Base-by-base conservation (phyloP, 2,113 vertebrate species). In the Grantiella picta region DNA sequence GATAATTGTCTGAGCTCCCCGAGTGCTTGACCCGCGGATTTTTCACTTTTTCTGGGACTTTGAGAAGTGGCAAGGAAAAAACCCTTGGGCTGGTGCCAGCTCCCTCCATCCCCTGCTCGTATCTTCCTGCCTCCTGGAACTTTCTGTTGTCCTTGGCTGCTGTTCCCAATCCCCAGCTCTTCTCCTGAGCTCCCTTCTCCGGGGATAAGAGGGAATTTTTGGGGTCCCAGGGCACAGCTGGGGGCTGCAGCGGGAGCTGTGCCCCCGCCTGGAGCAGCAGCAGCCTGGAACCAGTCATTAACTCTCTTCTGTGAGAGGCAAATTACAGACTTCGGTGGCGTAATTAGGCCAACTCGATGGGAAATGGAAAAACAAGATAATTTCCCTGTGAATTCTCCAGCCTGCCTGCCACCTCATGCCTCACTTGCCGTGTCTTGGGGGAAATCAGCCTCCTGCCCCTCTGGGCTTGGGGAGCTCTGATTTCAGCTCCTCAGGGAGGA, bases 301-400 rank as follows among this genome's bases (percentile, higher is more conserved):
- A 85, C 77, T 89, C 80, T 89, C 73, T 44, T 93, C 91, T 56
- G 53, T 27, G 81, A 96, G 89, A 96, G 75, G 95, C 92, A 97
- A 96, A 97, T 97, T 95, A 95, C 90, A 91, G 90, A 73, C 88
- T 95, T 82, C 5, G 56, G 83, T 9, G 50, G 95, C 91, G 82
- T 89, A 97, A 97, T 96, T 95, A 95, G 94, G 91, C 81, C 91
- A 79, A 31, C 90, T 83, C 19, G 24, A 79, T 76, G 63, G 91
- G 91, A 95, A 92, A 96, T 72, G 73, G 94, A 91, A 91, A 94
- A 93, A 13, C 87, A 95, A 96, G 95, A 91, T 78, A 80, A 92
- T 70, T 92, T 94, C 75, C 65, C 66, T 69, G 72, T 0, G 3
- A 68, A 75, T 95, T 96, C 79, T 71, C 88, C 17, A 3, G 24